Percentiles rank a stretch among this genome's conserved stretches.
These are phyloP conservation scores for Gambusia affinis DNA, from an alignment of 2,113 vertebrate genomes.

Conservation along the genomic window DNA sequence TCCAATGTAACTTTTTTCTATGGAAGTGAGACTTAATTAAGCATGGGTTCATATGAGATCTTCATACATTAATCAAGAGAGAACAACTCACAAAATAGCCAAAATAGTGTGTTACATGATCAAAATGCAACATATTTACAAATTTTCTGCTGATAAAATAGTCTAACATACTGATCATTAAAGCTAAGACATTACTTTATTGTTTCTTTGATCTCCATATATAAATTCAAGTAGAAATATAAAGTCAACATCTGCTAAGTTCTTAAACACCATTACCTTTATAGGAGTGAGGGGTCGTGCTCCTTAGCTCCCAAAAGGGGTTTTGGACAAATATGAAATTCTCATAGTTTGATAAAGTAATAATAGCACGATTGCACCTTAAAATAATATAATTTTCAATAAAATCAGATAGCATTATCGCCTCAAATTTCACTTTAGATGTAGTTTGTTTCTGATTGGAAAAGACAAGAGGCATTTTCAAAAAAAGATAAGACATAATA, in stretches of 20 bases:
- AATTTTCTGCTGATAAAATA: background rate
- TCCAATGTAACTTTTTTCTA: slow-evolving; percentile 10
- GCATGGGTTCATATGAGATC: background rate
- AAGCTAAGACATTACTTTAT: background rate
- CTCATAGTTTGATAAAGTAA: background rate
- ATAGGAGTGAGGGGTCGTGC: background rate
- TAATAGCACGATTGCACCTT: background rate
- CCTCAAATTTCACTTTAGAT: no score
- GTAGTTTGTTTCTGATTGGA: background rate
- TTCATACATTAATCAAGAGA: background rate
- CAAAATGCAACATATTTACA: background rate
- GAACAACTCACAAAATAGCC: background rate
- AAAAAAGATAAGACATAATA: background rate
- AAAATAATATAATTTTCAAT: background rate
- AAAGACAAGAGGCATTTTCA: background rate
- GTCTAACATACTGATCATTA: background rate
- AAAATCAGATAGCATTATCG: background rate
- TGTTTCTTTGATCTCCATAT: background rate
- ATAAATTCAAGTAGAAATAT: background rate
- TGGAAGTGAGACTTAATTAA: background rate
- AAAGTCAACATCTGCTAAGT: background rate
- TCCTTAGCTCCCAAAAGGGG: background rate
- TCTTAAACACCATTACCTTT: background rate
- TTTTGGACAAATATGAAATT: background rate
- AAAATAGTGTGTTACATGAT: background rate